A percentile compares a stretch with the other conserved stretches of the same genome.
Evolutionary conservation across 2,888 invertebrate species (phyloP).

Genomic region (Melanophora roralis): DNA sequence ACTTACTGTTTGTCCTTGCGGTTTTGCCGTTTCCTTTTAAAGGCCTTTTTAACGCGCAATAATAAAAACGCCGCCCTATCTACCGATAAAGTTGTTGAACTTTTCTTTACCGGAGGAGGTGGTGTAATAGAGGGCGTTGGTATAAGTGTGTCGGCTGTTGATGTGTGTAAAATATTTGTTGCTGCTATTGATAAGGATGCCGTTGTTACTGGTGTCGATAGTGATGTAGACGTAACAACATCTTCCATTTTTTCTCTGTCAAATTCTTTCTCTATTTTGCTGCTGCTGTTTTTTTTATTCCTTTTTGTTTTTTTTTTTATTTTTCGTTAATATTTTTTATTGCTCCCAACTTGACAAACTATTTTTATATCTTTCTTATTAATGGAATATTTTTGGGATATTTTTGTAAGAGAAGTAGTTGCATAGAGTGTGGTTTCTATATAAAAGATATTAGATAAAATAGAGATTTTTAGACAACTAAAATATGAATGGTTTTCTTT

Average conservation of each 20-base stretch:
- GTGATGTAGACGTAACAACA: conserved; percentile 47
- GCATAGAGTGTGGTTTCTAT: background rate
- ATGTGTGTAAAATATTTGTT: conserved; percentile 16
- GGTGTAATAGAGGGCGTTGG: conserved; percentile 1
- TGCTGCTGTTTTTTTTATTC: background rate
- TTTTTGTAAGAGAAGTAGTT: background rate
- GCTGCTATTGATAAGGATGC: background rate
- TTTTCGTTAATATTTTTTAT: background rate
- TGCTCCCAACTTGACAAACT: conserved; percentile 26
- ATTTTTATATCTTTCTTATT: conserved; percentile 36
- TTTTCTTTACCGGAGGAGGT: conserved; percentile 66
- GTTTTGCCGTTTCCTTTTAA: conserved; percentile 92
- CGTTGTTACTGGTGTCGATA: conserved; percentile 16
- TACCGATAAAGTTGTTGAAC: conserved; percentile 83
- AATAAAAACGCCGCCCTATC: conserved; percentile 93
- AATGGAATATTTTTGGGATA: too few species aligned
- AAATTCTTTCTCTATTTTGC: background rate
- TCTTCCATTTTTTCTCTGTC: conserved; percentile 52
- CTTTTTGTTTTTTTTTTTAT: background rate
- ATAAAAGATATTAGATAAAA: background rate
- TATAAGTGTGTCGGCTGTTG: background rate
- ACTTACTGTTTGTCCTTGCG: conserved; percentile 91
- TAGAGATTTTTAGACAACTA: background rate
- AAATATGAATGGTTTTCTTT: background rate
- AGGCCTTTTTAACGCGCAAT: conserved; percentile 91